phyloP scores from a whole-genome alignment of 1,140 invertebrate genomes.

The Platyscapa corneri region DNA sequence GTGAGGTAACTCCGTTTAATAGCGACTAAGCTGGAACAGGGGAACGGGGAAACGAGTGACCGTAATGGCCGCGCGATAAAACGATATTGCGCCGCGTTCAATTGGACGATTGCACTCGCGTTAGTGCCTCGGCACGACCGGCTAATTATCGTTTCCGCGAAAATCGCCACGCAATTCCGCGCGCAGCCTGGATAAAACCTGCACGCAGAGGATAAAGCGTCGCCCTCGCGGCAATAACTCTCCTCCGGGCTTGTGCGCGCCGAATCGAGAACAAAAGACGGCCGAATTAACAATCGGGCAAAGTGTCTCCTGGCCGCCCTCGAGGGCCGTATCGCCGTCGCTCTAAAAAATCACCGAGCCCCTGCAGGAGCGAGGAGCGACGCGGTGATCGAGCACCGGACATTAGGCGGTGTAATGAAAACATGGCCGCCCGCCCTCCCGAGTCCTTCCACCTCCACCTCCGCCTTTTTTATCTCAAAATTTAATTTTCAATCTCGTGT shows the following conservation, averaged over 20 bases:
- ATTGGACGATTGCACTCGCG: constrained; percentile 44
- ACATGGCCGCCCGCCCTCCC: constrained; percentile 61
- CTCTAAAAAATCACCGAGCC: constrained; percentile 68
- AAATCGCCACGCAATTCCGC: constrained; percentile 36
- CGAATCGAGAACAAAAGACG: no score
- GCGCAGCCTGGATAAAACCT: no score
- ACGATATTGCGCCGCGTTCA: constrained; percentile 46
- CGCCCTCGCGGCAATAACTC: no score
- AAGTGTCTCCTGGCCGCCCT: no score
- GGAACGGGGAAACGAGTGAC: constrained; percentile 34
- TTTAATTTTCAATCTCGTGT: not conserved
- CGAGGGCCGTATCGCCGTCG: no score
- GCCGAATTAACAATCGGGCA: no score
- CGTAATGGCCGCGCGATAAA: constrained; percentile 50
- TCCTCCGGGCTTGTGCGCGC: no score
- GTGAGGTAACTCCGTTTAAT: constrained; percentile 49
- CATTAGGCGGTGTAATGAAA: constrained; percentile 68
- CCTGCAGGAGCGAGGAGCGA: constrained; percentile 54
- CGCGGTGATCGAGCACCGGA: constrained; percentile 67
- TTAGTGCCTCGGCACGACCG: not conserved
- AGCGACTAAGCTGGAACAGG: no score
- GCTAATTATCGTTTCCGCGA: constrained; percentile 42
- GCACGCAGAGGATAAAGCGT: not conserved
- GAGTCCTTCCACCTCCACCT: not conserved
- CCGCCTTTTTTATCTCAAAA: not conserved